Conservation (phyloP, 1,140 invertebrate species). For the Charaxes varanes region DNA sequence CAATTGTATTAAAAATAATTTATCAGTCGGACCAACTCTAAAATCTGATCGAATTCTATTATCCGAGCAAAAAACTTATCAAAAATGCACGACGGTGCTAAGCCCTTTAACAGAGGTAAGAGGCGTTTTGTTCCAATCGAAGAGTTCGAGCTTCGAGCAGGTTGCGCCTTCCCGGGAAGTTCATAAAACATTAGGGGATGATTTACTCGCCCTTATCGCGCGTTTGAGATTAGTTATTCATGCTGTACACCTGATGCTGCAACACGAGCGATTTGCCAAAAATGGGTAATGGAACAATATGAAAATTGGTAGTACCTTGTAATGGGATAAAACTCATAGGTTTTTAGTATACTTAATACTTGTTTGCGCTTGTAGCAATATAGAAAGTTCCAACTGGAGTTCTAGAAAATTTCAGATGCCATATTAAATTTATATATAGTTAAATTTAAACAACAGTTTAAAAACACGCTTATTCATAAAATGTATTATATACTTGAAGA, state of each 20-base stretch:
- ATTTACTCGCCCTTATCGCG: conserved; percentile 56
- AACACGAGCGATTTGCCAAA: conserved; percentile 39
- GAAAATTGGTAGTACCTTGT: not conserved
- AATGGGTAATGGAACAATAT: conserved; percentile 1
- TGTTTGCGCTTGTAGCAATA: too few relatives aligned
- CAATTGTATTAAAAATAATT: too few relatives aligned
- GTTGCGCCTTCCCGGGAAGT: conserved; percentile 59
- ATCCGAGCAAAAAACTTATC: conserved; percentile 15
- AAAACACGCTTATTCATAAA: too few relatives aligned
- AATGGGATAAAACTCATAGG: not conserved
- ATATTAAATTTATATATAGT: too few relatives aligned
- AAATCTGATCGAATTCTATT: conserved; percentile 9
- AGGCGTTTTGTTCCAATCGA: conserved; percentile 37
- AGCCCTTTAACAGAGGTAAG: conserved; percentile 33
- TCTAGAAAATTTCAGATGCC: too few relatives aligned
- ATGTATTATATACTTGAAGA: too few relatives aligned
- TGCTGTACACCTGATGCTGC: conserved; percentile 65
- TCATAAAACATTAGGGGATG: conserved; percentile 52
- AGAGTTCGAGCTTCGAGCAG: conserved; percentile 41
- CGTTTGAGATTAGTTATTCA: conserved; percentile 68
- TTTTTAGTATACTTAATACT: too few relatives aligned
- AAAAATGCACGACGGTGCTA: conserved; percentile 31
- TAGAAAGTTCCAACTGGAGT: too few relatives aligned
- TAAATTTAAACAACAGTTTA: too few relatives aligned
- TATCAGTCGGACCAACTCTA: too few relatives aligned